A percentile compares a stretch with the other conserved stretches of the same genome.
phyloP scores from a whole-genome alignment of 2,888 invertebrate species.

The Ochropacha duplaris region DNA sequence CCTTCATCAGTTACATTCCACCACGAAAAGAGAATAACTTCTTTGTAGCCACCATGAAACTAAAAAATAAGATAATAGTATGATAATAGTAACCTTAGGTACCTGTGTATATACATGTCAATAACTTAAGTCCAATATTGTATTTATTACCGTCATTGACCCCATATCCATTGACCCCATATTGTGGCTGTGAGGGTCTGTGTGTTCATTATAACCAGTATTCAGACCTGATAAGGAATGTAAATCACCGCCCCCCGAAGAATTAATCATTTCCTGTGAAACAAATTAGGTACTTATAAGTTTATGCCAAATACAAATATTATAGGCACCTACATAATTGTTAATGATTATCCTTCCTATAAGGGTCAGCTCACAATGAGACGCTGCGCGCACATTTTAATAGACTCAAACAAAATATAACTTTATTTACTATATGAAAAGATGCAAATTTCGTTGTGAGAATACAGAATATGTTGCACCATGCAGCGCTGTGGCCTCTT shows the following conservation, averaged over 20 bases:
- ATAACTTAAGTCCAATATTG: not conserved
- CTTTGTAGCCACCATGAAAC: slow-evolving; percentile 91
- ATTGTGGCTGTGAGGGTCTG: not conserved
- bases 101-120: not conserved
- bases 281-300: no score
- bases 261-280: not conserved
- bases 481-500: no score
- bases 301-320: no score
- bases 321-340: no score
- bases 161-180: not conserved
- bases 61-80: slow-evolving; percentile 69
- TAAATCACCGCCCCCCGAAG: not conserved
- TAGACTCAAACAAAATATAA: no score
- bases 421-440: no score
- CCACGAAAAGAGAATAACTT: slow-evolving; percentile 90
- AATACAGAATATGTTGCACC: no score
- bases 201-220: not conserved
- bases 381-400: no score
- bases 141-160: not conserved
- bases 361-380: no score
- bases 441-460: no score
- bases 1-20: slow-evolving; percentile 90
- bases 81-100: not conserved
- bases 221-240: not conserved
- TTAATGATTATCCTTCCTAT: no score